A percentile compares a stretch with the other conserved stretches of the same genome.
Conservation (phyloP, 2,888 invertebrate species). For the Mimachlamys varia region DNA sequence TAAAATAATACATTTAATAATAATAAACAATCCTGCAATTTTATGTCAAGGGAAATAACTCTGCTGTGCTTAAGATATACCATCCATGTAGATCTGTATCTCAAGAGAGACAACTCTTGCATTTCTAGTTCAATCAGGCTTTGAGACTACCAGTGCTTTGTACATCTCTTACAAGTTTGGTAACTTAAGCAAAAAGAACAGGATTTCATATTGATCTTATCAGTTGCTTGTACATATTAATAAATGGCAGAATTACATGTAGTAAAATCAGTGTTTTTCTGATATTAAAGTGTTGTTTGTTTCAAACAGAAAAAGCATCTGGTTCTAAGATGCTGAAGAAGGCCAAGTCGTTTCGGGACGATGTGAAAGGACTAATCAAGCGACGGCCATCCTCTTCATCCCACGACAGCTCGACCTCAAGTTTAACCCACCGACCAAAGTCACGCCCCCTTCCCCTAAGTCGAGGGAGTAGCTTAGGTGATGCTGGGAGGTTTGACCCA, state of each 20-base stretch:
- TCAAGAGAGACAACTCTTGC: background rate
- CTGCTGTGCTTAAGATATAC: background rate
- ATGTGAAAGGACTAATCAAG: constrained; percentile 71
- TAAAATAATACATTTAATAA: too few relatives aligned
- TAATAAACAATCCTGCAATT: background rate
- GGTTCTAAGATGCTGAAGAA: constrained; percentile 77
- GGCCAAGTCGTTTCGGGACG: constrained; percentile 75
- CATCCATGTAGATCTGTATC: background rate
- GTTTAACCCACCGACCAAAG: constrained; percentile 49
- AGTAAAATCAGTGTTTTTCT: too few relatives aligned
- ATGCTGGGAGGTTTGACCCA: constrained; percentile 48
- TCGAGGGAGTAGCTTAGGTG: constrained; percentile 55
- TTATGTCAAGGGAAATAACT: background rate
- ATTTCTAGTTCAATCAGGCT: background rate
- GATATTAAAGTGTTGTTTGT: background rate
- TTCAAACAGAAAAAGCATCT: constrained; percentile 69
- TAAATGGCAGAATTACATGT: too few relatives aligned
- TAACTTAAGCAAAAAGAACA: background rate
- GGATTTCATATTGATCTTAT: too few relatives aligned
- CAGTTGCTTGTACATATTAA: too few relatives aligned
- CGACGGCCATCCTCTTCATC: constrained; percentile 70
- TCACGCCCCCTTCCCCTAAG: constrained; percentile 50
- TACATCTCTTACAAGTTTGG: background rate
- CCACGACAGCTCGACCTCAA: constrained; percentile 63
- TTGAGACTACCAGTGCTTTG: too few relatives aligned